Evolutionary conservation across 2,113 vertebrate species (phyloP).

Genomic region (Cromileptes altivelis): DNA sequence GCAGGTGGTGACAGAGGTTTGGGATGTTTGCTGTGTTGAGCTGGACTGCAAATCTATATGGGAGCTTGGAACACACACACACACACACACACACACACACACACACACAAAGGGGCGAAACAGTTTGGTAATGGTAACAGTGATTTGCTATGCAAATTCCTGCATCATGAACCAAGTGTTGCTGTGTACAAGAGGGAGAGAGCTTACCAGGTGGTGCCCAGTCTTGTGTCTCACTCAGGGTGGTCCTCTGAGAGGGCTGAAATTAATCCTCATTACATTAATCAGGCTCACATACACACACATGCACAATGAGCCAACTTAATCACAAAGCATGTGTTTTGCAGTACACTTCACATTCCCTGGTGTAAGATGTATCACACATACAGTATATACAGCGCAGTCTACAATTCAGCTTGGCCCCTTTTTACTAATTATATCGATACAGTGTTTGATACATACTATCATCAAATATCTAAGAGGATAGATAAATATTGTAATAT

Average conservation of each 20-base stretch:
- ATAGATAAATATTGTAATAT: not conserved
- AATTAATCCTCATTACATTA: constrained; percentile 74
- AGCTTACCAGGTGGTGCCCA: constrained; percentile 69
- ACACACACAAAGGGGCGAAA: not conserved
- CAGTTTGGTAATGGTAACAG: constrained; percentile 8
- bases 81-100: too few species aligned
- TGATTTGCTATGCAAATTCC: constrained; percentile 56
- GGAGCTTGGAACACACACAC: not conserved
- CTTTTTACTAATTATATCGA: not conserved
- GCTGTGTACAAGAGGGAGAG: constrained; percentile 22
- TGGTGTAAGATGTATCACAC: constrained; percentile 3
- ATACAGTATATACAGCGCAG: too few species aligned
- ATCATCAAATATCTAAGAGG: not conserved
- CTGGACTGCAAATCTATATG: not conserved
- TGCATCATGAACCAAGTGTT: constrained; percentile 53
- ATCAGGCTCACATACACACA: constrained; percentile 49
- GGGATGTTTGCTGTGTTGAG: not conserved
- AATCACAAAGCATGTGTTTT: constrained; percentile 47
- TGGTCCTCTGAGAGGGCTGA: constrained; percentile 65
- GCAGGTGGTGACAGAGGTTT: constrained; percentile 37
- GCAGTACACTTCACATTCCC: constrained; percentile 18
- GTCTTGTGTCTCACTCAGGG: constrained; percentile 59
- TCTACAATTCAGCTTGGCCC: not conserved
- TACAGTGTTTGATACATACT: not conserved
- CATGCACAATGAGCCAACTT: constrained; percentile 43